These are phyloP conservation scores for Diachasma alloeum DNA, from an alignment of 1,140 invertebrate species.

Conservation along the genomic window DNA sequence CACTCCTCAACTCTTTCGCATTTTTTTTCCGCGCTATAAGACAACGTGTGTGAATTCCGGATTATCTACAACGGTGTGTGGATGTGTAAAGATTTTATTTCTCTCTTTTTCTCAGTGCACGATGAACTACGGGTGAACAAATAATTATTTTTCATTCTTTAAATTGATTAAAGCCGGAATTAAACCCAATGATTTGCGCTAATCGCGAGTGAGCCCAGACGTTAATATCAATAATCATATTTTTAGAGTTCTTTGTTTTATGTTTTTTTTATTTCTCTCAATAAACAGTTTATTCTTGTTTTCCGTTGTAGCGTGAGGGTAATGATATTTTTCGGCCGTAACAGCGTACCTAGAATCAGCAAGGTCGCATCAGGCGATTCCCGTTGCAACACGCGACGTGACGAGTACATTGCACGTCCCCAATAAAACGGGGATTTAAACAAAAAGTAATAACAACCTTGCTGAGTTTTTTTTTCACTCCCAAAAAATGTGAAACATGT, in stretches of 20 bases:
- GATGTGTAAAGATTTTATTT: constrained; percentile 8
- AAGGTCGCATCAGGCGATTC: constrained; percentile 39
- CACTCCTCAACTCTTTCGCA: background rate
- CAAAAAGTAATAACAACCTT: background rate
- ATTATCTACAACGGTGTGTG: constrained; percentile 23
- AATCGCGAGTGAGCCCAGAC: background rate
- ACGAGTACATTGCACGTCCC: background rate
- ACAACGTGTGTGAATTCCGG: constrained; percentile 31
- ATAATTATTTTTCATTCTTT: background rate
- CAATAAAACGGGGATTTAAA: background rate
- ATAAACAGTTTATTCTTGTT: background rate
- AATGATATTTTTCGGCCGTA: constrained; percentile 6
- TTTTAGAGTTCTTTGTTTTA: background rate
- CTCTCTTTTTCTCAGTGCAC: constrained; percentile 7
- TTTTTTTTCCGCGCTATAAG: constrained; percentile 11
- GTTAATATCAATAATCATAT: constrained; percentile 2
- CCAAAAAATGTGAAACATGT: background rate
- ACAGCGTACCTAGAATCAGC: constrained; percentile 38
- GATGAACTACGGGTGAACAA: constrained; percentile 15
- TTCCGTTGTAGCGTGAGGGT: background rate
- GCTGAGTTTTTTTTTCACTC: background rate
- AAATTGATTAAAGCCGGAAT: background rate
- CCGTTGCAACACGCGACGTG: constrained; percentile 23
- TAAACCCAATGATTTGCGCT: background rate
- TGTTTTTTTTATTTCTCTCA: background rate